phyloP scores from a whole-genome alignment of 2,888 invertebrate genomes.

The Drosophila mimetica region DNA sequence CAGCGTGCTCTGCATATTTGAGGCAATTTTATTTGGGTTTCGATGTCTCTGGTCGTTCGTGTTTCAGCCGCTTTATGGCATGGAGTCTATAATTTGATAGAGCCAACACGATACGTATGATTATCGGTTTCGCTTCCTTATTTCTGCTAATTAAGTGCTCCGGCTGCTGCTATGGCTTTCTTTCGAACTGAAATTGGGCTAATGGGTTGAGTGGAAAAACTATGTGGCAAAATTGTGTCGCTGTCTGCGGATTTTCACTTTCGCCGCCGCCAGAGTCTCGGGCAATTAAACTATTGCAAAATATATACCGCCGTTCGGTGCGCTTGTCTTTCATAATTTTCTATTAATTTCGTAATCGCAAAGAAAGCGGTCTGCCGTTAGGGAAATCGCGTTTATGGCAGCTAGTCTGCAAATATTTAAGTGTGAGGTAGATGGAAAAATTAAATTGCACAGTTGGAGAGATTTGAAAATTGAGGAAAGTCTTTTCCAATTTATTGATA shows the following conservation, averaged over 20 bases:
- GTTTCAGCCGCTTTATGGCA: conserved; percentile 49
- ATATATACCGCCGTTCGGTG: conserved; percentile 42
- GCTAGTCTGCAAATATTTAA: conserved; percentile 3
- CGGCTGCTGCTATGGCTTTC: conserved; percentile 54
- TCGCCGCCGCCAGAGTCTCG: conserved; percentile 51
- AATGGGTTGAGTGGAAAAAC: conserved; percentile 43
- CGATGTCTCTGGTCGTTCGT: conserved; percentile 64
- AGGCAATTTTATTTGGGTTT: conserved; percentile 68
- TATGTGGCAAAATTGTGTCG: conserved; percentile 28
- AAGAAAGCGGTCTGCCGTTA: conserved; percentile 58
- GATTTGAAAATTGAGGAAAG: conserved; percentile 13
- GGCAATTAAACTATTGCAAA: conserved; percentile 67
- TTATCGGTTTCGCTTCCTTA: conserved; percentile 73
- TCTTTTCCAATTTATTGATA: neutral
- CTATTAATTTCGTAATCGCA: conserved; percentile 48
- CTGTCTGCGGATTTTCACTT: conserved; percentile 61
- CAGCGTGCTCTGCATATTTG: conserved; percentile 53
- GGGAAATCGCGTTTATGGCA: conserved; percentile 45
- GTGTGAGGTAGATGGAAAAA: conserved; percentile 2
- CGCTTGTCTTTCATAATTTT: conserved; percentile 46
- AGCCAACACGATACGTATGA: conserved; percentile 57
- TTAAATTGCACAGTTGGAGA: conserved; percentile 15
- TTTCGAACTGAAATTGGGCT: conserved; percentile 56
- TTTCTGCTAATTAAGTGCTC: conserved; percentile 68
- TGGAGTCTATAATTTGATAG: conserved; percentile 66